A percentile compares a stretch with the other conserved stretches of the same genome.
Conservation (phyloP, 2,888 invertebrate genomes). For the Linnaemya vulpina region DNA sequence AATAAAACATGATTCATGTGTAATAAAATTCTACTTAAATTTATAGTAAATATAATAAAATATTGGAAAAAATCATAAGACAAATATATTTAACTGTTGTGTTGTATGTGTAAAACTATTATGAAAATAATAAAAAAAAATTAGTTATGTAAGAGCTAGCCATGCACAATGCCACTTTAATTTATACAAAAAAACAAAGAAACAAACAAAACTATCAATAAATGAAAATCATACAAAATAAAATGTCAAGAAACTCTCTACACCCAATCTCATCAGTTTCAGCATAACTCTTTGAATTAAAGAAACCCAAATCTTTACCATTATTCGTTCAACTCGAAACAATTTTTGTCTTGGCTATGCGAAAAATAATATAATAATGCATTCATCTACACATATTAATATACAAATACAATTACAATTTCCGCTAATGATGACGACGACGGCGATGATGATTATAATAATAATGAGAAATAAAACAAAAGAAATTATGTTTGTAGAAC, state of each 20-base stretch:
- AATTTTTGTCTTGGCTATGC: slow-evolving; percentile 75
- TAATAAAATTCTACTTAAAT: slow-evolving; percentile 44
- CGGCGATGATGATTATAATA: slow-evolving; percentile 43
- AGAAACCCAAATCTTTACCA: neutral
- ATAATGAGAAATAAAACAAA: slow-evolving; percentile 35
- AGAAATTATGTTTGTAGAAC: slow-evolving; percentile 64
- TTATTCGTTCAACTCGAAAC: neutral
- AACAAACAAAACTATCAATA: slow-evolving; percentile 32
- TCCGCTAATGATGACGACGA: slow-evolving; percentile 53
- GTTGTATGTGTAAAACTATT: slow-evolving; percentile 69
- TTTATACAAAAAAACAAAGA: slow-evolving; percentile 43
- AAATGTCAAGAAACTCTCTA: neutral
- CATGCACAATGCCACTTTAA: slow-evolving; percentile 71
- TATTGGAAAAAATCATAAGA: slow-evolving; percentile 14
- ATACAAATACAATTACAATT: slow-evolving; percentile 35
- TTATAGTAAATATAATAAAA: slow-evolving; percentile 3
- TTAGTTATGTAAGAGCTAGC: slow-evolving; percentile 70
- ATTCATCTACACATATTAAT: slow-evolving; percentile 40
- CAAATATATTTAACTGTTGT: slow-evolving; percentile 66
- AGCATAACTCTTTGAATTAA: neutral
- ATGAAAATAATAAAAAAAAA: slow-evolving; percentile 43
- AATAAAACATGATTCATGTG: slow-evolving; percentile 40
- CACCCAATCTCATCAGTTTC: neutral
- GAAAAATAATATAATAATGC: slow-evolving; percentile 68
- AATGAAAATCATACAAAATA: slow-evolving; percentile 23